These are phyloP conservation scores for Fulmarus glacialis DNA, from an alignment of 2,113 vertebrate genomes.

Conservation along the genomic window DNA sequence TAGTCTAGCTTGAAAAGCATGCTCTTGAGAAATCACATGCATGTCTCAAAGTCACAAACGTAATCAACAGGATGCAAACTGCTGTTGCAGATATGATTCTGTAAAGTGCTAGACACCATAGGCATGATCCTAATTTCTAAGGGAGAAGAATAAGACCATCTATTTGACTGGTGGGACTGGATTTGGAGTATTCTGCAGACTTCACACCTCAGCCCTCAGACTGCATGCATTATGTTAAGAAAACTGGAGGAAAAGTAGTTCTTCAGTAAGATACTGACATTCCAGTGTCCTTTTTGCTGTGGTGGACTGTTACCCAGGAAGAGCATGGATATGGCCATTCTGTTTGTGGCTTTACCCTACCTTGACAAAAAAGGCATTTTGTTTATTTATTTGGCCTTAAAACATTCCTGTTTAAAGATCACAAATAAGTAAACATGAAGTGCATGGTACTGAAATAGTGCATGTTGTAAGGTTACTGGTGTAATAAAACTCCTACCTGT, in stretches of 20 bases:
- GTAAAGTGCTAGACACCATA: neutral
- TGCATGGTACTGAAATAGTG: neutral
- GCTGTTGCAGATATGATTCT: neutral
- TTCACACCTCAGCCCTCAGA: neutral
- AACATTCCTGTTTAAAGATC: neutral
- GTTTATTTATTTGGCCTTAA: neutral
- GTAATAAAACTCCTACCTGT: neutral
- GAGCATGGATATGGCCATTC: neutral
- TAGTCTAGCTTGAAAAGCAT: neutral
- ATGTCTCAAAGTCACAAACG: neutral
- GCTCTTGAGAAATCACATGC: neutral
- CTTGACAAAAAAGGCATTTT: neutral
- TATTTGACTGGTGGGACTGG: neutral
- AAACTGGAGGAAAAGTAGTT: neutral
- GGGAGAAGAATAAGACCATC: neutral
- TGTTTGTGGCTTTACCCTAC: neutral
- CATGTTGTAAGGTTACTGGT: neutral
- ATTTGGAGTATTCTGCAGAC: neutral
- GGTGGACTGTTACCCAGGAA: neutral
- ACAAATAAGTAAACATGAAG: neutral
- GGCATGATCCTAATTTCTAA: neutral
- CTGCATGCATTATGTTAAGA: neutral
- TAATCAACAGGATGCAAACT: neutral
- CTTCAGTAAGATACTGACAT: neutral
- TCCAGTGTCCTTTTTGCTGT: neutral